Evolutionary conservation across 2,888 invertebrate genomes (phyloP), one percentile per base, ranked within the genome.

Genomic region (Psylliodes chrysocephalus): DNA sequence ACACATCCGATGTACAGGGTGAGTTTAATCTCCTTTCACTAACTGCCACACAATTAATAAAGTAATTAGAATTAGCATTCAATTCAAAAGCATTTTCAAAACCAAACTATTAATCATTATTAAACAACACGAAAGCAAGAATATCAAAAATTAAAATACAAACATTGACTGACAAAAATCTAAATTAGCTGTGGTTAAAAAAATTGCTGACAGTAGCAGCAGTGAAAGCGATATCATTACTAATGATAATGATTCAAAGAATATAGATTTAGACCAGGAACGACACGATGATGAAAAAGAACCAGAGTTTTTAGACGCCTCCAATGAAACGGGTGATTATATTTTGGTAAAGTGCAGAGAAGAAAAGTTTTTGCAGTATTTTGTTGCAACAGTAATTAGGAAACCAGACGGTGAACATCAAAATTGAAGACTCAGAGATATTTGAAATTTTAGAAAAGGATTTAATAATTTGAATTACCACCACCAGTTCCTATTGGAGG

Each of bases 241-340:
- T 6, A 22, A 46, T 18, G 19, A 46, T 4, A 46, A 46, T 12
- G 12, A 12, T 46, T 46, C 46, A 19, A 19, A 46, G 17, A 19
- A 46, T 18, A 22, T 18, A 46, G 46, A 46, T 46, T 18, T 17
- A 18, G 46, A 46, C 12, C 46, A 46, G 1, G 46, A 46, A 46
- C n/a, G 18, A 19, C 22, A 22, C 6, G 6, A 22, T 4, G 22
- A 22, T 22, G 22, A 22, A 22, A 6, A 4, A 22, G 22, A 22
- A 22, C 6, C 22, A 22, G 22, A 12, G 5, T 46, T 46, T 12
- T 19, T 7, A n/a, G 18, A 7, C 18, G 12, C 18, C 18, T 19
- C 46, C 18, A 46, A 18, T 18, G 18, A 14, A 46, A 22, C 46
- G 14, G 46, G 46, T 19, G 18, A 46, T 46, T 46, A 46, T 46